Evolutionary conservation across 2,888 invertebrate species (phyloP), one percentile per base, ranked within the genome.

Genomic region (Fragum fragum): DNA sequence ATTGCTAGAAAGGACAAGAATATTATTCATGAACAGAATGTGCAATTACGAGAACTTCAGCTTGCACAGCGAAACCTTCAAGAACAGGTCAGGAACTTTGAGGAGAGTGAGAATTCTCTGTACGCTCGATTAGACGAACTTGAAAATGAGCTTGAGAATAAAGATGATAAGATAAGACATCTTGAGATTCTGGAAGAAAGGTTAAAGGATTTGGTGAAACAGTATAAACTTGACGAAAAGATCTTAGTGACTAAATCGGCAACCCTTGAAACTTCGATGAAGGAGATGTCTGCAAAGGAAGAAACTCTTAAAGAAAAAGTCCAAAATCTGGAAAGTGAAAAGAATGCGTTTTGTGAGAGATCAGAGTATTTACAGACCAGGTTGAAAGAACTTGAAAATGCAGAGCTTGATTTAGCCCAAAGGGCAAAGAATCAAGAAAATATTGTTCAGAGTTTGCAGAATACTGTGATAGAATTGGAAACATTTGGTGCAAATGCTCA

Each of bases 11-110:
- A 89, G 53, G 93, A 94, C 85, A 94, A 93, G 86, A 88, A 85
- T 72, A 88, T 87, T 73, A 93, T 94, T 36, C 94, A 94, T 77
- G 92, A 93, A 70, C 91, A 92, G 73, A 92, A 91, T 81, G 90
- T 93, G n/a, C 86, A 87, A 47, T 76, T 93, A 3, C 81, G 92
- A 16, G 92, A 93, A 70, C 84, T 92, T 23, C 90, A 90, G 83
- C 87, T 93, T 18, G 79, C 89, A 6, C 92, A 93, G 75, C 89
- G 90, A 73, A 91, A 87, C 70, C 85, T 93, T n/a, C 90, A 91
- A 68, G 90, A 89, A 47, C 93, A 93, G 83, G 59, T 89, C 21
- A 81, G 85, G n/a, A 84, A 81, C 52, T 88, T 89, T 72, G 91
- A 91, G 79, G 81, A 80, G 3, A 87, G 89, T 32, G 92, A 92